Conservation (phyloP, 2,888 invertebrate species). For the Callyntrura sp. region DNA sequence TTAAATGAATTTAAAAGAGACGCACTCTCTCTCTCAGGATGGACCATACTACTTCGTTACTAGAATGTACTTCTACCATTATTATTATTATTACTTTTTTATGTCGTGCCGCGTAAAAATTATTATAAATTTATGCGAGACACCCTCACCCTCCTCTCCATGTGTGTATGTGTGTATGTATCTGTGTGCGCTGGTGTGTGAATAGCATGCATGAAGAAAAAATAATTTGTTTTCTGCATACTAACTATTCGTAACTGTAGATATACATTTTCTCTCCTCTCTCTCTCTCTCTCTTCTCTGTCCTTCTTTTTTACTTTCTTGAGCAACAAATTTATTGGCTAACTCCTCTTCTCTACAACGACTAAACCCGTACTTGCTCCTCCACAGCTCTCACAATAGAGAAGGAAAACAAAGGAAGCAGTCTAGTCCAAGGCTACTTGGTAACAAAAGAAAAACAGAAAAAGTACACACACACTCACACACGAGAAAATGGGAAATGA, state of each 20-base stretch:
- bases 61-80: neutral
- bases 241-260: neutral
- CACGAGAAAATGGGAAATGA: too few relatives aligned
- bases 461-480: neutral
- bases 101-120: conserved; percentile 14
- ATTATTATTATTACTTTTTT: conserved; percentile 3
- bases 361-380: too few relatives aligned
- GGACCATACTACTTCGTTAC: neutral
- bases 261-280: conserved; percentile 1
- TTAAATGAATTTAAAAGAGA: conserved; percentile 27
- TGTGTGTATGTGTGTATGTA: neutral
- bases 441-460: neutral
- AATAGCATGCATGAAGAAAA: neutral
- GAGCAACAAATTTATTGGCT: too few relatives aligned
- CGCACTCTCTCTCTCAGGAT: neutral
- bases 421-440: neutral
- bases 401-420: neutral
- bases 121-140: conserved; percentile 46
- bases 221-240: conserved; percentile 34
- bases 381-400: too few relatives aligned
- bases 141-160: neutral
- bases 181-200: neutral
- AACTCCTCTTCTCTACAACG: too few relatives aligned
- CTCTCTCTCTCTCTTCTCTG: neutral
- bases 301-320: neutral